These are phyloP conservation scores for Eulithis testata DNA, from an alignment of 2,888 invertebrate genomes.

Conservation along the genomic window DNA sequence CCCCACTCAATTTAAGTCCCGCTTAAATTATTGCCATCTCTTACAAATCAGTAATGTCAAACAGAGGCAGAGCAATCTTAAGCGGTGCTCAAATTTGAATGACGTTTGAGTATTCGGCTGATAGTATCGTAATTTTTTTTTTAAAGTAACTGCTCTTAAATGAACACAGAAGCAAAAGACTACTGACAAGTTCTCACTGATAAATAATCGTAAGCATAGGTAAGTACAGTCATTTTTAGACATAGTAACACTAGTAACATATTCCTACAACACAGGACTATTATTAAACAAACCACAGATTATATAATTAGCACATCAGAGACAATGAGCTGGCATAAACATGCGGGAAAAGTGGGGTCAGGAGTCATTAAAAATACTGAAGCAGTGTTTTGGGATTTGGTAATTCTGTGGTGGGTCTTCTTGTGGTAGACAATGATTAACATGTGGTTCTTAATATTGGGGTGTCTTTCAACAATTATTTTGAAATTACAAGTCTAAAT, in stretches of 20 bases:
- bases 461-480: not conserved
- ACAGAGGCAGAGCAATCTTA: no score
- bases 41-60: no score
- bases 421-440: not conserved
- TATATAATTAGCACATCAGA: constrained; percentile 16
- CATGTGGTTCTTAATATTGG: not conserved
- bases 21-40: no score
- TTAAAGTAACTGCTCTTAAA: no score
- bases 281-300: constrained; percentile 9
- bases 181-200: no score
- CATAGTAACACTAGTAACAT: not conserved
- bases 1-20: no score
- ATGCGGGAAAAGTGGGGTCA: constrained; percentile 3
- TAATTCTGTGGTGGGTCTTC: not conserved
- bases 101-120: no score
- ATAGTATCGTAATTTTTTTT: no score
- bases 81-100: no score
- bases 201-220: no score
- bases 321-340: constrained; percentile 21
- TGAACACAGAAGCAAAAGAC: no score
- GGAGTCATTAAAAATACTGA: constrained; percentile 19
- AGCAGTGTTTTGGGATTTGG: constrained; percentile 8
- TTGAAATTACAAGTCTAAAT: not conserved
- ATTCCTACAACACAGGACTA: not conserved
- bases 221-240: not conserved